Percentiles rank a stretch among this genome's conserved stretches.
Evolutionary conservation across 1,140 invertebrate species (phyloP).

Genomic region (Agraylea sexmaculata): DNA sequence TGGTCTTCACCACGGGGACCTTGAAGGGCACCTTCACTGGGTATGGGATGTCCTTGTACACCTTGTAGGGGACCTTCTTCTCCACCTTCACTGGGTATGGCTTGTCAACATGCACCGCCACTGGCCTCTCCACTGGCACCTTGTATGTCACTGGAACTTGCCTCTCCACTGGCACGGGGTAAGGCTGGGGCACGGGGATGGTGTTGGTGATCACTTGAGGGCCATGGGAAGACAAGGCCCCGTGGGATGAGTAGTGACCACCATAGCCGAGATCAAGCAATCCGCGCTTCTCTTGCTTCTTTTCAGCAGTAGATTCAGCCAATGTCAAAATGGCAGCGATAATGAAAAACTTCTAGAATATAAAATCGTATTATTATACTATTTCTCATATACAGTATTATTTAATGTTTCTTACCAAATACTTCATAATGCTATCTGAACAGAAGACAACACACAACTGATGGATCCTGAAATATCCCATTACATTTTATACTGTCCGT

Average conservation of each 20-base stretch:
- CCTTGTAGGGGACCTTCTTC: slow-evolving; percentile 27
- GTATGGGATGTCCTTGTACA: slow-evolving; percentile 27
- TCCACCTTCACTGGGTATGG: slow-evolving; percentile 38
- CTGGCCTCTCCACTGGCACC: slow-evolving; percentile 25
- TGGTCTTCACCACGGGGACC: slow-evolving; percentile 25
- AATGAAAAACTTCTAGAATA: too few relatives aligned
- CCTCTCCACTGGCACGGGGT: slow-evolving; percentile 29
- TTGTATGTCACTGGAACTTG: slow-evolving; percentile 25
- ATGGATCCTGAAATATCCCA: too few relatives aligned
- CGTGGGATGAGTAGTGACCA: slow-evolving; percentile 16
- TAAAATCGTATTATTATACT: too few relatives aligned
- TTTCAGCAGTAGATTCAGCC: slow-evolving; percentile 16
- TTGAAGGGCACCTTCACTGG: slow-evolving; percentile 29
- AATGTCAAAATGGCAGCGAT: slow-evolving; percentile 21
- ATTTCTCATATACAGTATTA: too few relatives aligned
- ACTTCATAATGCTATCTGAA: too few relatives aligned
- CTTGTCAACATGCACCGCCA: slow-evolving; percentile 19
- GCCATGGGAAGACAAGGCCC: slow-evolving; percentile 13
- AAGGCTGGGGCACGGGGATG: slow-evolving; percentile 27
- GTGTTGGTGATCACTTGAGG: slow-evolving; percentile 24
- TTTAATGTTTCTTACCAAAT: too few relatives aligned
- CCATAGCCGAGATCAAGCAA: slow-evolving; percentile 26
- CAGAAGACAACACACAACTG: too few relatives aligned
- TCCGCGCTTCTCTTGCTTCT: slow-evolving; percentile 30
- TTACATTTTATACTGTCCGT: too few relatives aligned